Evolutionary conservation across 2,113 vertebrate genomes (phyloP).

Genomic region (Vidua macroura): DNA sequence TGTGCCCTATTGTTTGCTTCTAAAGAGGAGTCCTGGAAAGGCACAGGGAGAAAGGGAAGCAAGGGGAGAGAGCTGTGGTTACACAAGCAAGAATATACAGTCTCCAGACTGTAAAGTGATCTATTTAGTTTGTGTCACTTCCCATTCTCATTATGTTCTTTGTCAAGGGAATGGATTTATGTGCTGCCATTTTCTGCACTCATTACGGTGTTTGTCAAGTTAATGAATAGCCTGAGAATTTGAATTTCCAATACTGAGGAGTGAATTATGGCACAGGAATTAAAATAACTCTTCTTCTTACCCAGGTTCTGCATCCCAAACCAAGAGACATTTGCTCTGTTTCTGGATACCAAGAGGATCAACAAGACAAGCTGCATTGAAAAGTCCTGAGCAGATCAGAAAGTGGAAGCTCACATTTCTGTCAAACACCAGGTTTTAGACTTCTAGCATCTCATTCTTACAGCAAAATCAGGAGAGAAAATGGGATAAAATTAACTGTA

Average conservation of each 20-base stretch:
- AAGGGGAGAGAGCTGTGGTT: not conserved
- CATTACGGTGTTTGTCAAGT: slow-evolving; percentile 74
- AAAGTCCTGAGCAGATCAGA: slow-evolving; percentile 29
- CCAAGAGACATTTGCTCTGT: not conserved
- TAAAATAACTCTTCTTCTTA: slow-evolving; percentile 37
- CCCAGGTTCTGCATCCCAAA: not conserved
- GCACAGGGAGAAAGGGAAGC: not conserved
- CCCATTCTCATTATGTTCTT: slow-evolving; percentile 72
- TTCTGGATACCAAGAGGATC: not conserved
- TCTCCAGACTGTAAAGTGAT: slow-evolving; percentile 56
- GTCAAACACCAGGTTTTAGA: slow-evolving; percentile 38
- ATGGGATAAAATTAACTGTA: slow-evolving; percentile 68
- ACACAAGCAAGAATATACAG: not conserved
- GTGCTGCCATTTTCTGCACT: slow-evolving; percentile 65
- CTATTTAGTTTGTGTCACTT: slow-evolving; percentile 64
- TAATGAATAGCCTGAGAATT: slow-evolving; percentile 70
- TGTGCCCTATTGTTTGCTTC: not conserved
- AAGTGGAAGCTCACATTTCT: not conserved
- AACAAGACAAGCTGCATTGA: not conserved
- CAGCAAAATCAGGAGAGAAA: slow-evolving; percentile 56
- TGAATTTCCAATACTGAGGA: slow-evolving; percentile 60
- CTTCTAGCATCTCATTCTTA: slow-evolving; percentile 24
- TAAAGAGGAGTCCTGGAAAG: not conserved
- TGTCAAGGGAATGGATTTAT: slow-evolving; percentile 75
- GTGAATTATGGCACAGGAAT: slow-evolving; percentile 59